Evolutionary conservation across 2,113 vertebrate genomes (phyloP).

Genomic region (Eublepharis macularius): DNA sequence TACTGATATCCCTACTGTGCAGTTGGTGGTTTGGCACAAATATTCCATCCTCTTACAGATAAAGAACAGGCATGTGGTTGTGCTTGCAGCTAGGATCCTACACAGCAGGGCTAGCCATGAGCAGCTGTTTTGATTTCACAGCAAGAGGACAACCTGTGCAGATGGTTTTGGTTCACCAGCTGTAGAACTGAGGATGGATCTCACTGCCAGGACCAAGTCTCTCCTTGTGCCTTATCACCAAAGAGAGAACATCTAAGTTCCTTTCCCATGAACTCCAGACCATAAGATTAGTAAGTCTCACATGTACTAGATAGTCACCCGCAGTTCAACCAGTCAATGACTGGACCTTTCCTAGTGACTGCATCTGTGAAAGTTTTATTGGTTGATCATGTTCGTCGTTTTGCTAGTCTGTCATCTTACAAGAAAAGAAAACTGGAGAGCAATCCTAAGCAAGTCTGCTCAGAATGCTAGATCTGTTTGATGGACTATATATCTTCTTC

Average conservation of each 20-base stretch:
- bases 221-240: not conserved
- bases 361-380: too few species aligned
- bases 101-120: not conserved
- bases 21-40: not conserved
- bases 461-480: too few species aligned
- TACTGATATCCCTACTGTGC: not conserved
- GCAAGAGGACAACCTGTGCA: not conserved
- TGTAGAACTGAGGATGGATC: not conserved
- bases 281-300: not conserved
- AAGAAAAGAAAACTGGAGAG: too few species aligned
- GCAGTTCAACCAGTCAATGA: too few species aligned
- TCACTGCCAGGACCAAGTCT: too few species aligned
- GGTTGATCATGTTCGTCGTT: too few species aligned
- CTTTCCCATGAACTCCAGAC: not conserved
- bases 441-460: too few species aligned
- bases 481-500: too few species aligned
- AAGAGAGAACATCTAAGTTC: too few species aligned
- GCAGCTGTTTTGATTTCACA: not conserved
- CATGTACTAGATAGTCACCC: not conserved
- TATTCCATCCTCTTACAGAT: not conserved
- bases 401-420: too few species aligned
- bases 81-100: not conserved
- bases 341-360: too few species aligned
- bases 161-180: not conserved
- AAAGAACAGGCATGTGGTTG: not conserved